These are phyloP conservation scores for Chaenodraco wilsoni DNA, from an alignment of 2,797 vertebrate genomes.

Conservation along the genomic window DNA sequence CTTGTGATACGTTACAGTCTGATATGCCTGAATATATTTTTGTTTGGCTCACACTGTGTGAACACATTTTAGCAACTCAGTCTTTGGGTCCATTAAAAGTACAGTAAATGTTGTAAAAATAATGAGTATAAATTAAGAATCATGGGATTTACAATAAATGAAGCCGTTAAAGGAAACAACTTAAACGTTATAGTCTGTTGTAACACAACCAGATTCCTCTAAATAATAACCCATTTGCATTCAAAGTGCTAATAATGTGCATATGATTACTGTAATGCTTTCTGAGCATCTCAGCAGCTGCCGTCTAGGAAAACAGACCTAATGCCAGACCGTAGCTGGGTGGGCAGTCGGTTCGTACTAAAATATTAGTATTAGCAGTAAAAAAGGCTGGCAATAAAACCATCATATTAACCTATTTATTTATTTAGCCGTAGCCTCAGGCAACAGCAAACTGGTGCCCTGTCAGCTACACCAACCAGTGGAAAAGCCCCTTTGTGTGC, in stretches of 20 bases:
- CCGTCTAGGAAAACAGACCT: conserved; percentile 12
- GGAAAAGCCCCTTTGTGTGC: conserved; percentile 32
- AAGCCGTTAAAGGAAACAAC: background rate
- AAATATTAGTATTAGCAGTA: conserved; percentile 60
- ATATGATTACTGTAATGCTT: conserved; percentile 31
- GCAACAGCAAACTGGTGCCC: conserved; percentile 51
- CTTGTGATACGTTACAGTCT: background rate
- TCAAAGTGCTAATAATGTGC: conserved; percentile 18
- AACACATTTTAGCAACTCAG: background rate
- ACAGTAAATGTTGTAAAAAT: background rate
- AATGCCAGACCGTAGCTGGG: conserved; percentile 16
- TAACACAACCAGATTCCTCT: conserved; percentile 2
- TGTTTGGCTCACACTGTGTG: background rate
- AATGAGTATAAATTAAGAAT: background rate
- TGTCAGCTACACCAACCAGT: conserved; percentile 48
- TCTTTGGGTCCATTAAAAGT: background rate
- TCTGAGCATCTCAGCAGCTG: conserved; percentile 45
- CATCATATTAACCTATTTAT: conserved; percentile 50
- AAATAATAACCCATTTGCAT: background rate
- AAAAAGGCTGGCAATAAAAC: conserved; percentile 55
- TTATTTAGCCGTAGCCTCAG: conserved; percentile 57
- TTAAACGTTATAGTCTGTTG: background rate
- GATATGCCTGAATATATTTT: background rate
- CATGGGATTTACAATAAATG: background rate
- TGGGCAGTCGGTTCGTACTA: conserved; percentile 39